Evolutionary conservation across 2,113 vertebrate species (phyloP).

Genomic region (Indri indri): DNA sequence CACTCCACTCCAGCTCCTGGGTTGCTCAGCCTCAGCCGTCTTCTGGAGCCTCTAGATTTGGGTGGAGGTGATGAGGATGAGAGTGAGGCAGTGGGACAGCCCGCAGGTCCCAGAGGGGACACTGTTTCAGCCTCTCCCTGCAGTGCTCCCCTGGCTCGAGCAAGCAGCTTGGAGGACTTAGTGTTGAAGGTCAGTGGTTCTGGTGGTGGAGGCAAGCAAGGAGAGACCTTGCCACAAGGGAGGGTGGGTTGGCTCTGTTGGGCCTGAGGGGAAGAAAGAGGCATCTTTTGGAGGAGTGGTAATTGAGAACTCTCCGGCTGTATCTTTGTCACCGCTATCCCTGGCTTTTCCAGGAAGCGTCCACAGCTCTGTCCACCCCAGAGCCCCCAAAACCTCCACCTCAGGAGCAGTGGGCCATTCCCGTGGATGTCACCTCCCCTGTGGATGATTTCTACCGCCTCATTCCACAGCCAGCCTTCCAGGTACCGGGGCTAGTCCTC

Average conservation of each 20-base stretch:
- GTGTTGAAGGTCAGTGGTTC: slow-evolving; percentile 86
- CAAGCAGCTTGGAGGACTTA: slow-evolving; percentile 92
- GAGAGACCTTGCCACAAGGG: not conserved
- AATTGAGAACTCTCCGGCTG: not conserved
- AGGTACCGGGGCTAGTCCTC: slow-evolving; percentile 74
- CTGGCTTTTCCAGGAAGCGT: slow-evolving; percentile 55
- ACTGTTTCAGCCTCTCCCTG: not conserved
- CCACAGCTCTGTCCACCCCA: slow-evolving; percentile 41
- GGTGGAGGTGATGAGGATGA: slow-evolving; percentile 78
- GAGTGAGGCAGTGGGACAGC: slow-evolving; percentile 69
- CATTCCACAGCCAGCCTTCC: slow-evolving; percentile 93
- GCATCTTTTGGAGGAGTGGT: not conserved
- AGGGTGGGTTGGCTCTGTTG: not conserved
- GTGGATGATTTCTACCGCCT: slow-evolving; percentile 93
- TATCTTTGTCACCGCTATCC: not conserved
- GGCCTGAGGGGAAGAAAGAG: not conserved
- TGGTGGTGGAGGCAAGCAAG: not conserved
- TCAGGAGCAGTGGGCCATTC: slow-evolving; percentile 92
- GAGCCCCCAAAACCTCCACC: slow-evolving; percentile 45
- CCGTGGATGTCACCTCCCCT: slow-evolving; percentile 88
- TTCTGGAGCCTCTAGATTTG: slow-evolving; percentile 88
- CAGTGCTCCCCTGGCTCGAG: slow-evolving; percentile 78
- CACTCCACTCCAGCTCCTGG: slow-evolving; percentile 69
- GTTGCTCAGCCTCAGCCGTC: slow-evolving; percentile 88
- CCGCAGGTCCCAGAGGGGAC: not conserved